Base-by-base conservation (phyloP, 2,113 vertebrate species). In the Todiramphus saurophagus region DNA sequence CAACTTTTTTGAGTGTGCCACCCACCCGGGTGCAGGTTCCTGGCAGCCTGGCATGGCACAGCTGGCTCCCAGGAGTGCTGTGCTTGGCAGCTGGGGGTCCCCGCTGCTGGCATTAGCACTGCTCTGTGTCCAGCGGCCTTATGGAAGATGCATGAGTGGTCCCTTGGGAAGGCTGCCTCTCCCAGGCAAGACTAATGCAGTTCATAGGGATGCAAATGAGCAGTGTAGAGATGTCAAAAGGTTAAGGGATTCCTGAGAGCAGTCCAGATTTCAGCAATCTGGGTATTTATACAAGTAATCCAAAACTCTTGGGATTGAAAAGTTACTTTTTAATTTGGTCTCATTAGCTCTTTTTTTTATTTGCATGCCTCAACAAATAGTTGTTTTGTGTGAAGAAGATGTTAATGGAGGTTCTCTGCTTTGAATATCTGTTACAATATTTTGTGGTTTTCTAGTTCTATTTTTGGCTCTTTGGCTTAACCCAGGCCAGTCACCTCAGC, bases 381-480 rank as follows among this genome's bases (percentile, higher is more conserved):
- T 77, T 93, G 27, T 46, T 92, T 87, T 78, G 79, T 1, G 0
- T 73, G 64, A 89, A 87, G 89, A 92, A 64, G 92, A 92, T 75
- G 44, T 81, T 89, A 92, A 82, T 48, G 79, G 77, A 89, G 66
- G 28, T 69, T 94, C 58, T 92, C 58, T 79, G 62, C 90, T 93
- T 90, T 87, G 53, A 91, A 66, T 94, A 69, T 92, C 87, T 79
- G 27, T 86, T 96, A 87, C 64, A 73, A n/a, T 92, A 94, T 82
- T 94, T 68, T 66, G 66, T 92, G 91, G 80, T 58, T 94, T 94
- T 70, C 69, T 81, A 25, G 68, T 94, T 88, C 78, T 94, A 63
- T 89, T 95, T 94, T 82, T 89, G 53, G 56, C 90, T 90, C 94
- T 94, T 82, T 88, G 53, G 51, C 90, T 89, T 90, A 76, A 73